A percentile compares a stretch with the other conserved stretches of the same genome.
Evolutionary conservation across 2,113 vertebrate genomes (phyloP).

Genomic region (Chaetodon auriga): DNA sequence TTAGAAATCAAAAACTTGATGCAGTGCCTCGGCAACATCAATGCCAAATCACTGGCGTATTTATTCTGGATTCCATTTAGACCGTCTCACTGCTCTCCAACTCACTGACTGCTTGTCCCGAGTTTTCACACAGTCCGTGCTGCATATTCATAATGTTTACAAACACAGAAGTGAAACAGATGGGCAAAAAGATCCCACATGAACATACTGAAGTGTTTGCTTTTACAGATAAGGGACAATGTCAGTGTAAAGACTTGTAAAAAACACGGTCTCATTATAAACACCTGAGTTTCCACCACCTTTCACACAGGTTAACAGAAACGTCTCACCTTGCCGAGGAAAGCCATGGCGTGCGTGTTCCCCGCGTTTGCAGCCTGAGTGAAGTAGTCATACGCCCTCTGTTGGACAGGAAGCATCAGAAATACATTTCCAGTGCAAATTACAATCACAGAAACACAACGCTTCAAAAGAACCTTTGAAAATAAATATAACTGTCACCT

Average conservation of each 20-base stretch:
- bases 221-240: neutral
- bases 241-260: neutral
- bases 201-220: neutral
- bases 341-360: conserved; percentile 98
- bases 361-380: conserved; percentile 97
- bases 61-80: conserved; percentile 17
- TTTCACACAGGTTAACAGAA: neutral
- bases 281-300: neutral
- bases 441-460: neutral
- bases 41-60: neutral
- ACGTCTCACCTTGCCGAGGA: conserved; percentile 95
- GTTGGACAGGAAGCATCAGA: conserved; percentile 48
- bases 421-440: neutral
- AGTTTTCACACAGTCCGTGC: neutral
- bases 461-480: neutral
- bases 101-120: neutral
- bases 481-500: conserved; percentile 83
- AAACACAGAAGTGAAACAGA: conserved; percentile 15
- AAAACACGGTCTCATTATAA: neutral
- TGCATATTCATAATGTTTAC: neutral
- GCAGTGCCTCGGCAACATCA: neutral
- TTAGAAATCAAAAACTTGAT: neutral
- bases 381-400: conserved; percentile 99
- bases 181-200: neutral
- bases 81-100: neutral